Conservation (phyloP, 2,113 vertebrate species). For the Narcine bancroftii region DNA sequence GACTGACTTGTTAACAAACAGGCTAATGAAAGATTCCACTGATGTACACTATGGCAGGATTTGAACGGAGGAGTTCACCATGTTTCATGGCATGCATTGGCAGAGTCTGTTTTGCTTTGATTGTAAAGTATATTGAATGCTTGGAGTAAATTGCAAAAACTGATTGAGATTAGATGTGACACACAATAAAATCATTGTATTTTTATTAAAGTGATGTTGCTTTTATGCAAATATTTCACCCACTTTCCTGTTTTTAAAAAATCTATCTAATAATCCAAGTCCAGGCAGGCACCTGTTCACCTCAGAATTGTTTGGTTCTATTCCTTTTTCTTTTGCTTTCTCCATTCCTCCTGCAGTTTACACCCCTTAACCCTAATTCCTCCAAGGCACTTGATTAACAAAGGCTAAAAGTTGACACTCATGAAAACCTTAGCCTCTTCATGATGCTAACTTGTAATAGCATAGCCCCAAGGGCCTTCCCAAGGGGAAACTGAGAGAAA, state of each 20-base stretch:
- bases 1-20: slow-evolving; percentile 25
- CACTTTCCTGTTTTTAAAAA: too few relatives aligned
- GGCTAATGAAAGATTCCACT: neutral
- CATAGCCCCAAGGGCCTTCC: neutral
- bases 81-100: neutral
- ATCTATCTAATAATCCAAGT: too few relatives aligned
- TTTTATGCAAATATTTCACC: neutral
- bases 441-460: neutral
- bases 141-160: slow-evolving; percentile 26
- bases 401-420: neutral
- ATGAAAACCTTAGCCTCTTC: neutral
- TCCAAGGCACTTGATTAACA: neutral
- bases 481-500: neutral
- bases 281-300: too few relatives aligned
- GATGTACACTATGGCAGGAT: neutral
- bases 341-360: neutral
- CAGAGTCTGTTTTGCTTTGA: neutral
- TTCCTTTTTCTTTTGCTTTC: neutral
- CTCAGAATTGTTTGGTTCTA: neutral
- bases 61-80: slow-evolving; percentile 5
- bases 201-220: slow-evolving; percentile 13
- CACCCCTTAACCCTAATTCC: neutral
- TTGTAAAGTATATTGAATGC: neutral
- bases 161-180: neutral
- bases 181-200: neutral